These are phyloP conservation scores for Achatina immaculata DNA, from an alignment of 1,140 invertebrate genomes.

Conservation along the genomic window DNA sequence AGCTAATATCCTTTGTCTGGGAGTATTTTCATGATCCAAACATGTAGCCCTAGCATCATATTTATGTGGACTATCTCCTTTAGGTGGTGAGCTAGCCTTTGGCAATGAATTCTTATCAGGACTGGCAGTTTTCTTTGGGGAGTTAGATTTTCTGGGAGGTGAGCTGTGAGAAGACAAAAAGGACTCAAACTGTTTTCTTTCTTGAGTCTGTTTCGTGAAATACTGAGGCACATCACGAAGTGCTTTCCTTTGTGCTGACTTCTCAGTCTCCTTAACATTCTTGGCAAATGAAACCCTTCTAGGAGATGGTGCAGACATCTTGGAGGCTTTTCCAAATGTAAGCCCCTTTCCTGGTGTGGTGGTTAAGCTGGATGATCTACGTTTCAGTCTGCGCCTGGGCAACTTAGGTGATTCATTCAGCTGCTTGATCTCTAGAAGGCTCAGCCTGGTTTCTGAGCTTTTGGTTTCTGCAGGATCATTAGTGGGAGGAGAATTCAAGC, in stretches of 20 bases:
- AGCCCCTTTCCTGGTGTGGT: constrained; percentile 35
- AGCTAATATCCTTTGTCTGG: not conserved
- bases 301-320: not conserved
- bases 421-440: constrained; percentile 6
- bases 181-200: constrained; percentile 24
- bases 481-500: not conserved
- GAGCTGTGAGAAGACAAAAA: constrained; percentile 19
- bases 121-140: constrained; percentile 2
- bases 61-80: not conserved
- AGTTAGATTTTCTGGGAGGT: constrained; percentile 22
- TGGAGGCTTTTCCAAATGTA: constrained; percentile 24
- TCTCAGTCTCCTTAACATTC: constrained; percentile 32
- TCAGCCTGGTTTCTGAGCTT: not conserved
- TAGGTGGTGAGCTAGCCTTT: not conserved
- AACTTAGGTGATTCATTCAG: constrained; percentile 30
- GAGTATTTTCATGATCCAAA: not conserved
- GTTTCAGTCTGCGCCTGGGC: constrained; percentile 16
- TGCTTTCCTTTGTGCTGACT: not conserved
- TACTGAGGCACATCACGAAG: not conserved
- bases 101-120: not conserved
- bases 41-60: not conserved
- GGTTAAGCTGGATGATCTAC: constrained; percentile 32
- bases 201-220: constrained; percentile 25
- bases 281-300: constrained; percentile 36
- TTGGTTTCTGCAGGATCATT: not conserved